Percentiles rank a stretch among this genome's conserved stretches.
These are phyloP conservation scores for Hedychridium roseum DNA, from an alignment of 2,888 invertebrate species.

Conservation along the genomic window DNA sequence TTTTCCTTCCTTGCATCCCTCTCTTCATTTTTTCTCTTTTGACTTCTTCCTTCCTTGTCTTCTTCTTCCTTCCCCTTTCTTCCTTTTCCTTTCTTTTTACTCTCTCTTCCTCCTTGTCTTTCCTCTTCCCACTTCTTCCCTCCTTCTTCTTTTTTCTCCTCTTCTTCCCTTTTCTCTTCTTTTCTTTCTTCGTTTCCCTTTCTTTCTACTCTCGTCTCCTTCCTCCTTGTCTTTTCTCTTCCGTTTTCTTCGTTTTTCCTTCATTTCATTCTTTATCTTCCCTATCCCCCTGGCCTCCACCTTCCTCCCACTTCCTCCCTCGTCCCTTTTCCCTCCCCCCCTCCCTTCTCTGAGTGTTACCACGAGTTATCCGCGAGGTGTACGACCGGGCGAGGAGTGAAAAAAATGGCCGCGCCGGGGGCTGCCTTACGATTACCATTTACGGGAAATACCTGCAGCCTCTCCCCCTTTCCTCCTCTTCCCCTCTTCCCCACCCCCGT, in stretches of 20 bases:
- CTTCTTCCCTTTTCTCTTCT: slow-evolving; percentile 9
- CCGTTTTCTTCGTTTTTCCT: slow-evolving; percentile 2
- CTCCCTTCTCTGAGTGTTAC: slow-evolving; percentile 36
- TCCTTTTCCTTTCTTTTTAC: no score
- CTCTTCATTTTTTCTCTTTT: no score
- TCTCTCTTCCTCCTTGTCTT: no score
- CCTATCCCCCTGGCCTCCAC: no score
- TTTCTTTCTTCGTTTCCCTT: slow-evolving; percentile 22
- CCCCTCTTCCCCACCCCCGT: no score
- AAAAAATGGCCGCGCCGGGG: slow-evolving; percentile 19
- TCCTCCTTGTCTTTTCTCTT: no score
- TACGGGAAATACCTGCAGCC: slow-evolving; percentile 25
- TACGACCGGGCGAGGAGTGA: slow-evolving; percentile 19
- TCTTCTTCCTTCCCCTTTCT: no score
- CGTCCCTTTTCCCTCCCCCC: neutral
- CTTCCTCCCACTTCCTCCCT: slow-evolving; percentile 6
- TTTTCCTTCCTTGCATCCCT: no score
- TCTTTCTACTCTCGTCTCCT: no score
- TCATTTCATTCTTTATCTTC: slow-evolving; percentile 2
- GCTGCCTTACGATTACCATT: slow-evolving; percentile 25
- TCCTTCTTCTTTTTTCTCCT: slow-evolving; percentile 29
- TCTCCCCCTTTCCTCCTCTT: no score
- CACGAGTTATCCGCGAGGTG: slow-evolving; percentile 39
- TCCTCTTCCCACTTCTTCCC: slow-evolving; percentile 29
- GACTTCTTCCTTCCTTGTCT: no score